Conservation (phyloP, 2,113 vertebrate species). For the Actenoides lindsayi region DNA sequence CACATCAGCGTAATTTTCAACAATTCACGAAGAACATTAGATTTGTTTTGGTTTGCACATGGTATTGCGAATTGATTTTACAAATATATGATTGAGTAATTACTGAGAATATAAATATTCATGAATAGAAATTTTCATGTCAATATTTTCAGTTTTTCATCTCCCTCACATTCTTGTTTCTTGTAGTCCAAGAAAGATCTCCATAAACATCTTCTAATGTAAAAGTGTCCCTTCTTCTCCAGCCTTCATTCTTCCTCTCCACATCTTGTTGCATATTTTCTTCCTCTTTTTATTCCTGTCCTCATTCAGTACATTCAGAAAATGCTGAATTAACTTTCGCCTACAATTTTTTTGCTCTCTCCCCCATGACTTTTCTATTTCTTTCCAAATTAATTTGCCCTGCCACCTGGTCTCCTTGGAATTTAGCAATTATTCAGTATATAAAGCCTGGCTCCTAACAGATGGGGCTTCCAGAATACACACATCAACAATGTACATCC, state of each 20-base stretch:
- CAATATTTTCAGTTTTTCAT: not conserved
- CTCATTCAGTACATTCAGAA: not conserved
- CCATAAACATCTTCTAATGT: not conserved
- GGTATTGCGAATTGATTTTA: not conserved
- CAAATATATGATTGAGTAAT: not conserved
- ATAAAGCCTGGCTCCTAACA: slow-evolving; percentile 54
- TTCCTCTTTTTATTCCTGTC: not conserved
- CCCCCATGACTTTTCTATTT: slow-evolving; percentile 16
- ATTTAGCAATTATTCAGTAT: slow-evolving; percentile 59
- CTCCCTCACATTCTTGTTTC: not conserved
- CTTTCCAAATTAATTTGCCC: slow-evolving; percentile 64
- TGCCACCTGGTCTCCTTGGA: slow-evolving; percentile 62
- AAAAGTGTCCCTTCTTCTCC: not conserved
- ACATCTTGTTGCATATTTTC: not conserved
- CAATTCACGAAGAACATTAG: not conserved
- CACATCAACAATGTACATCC: slow-evolving; percentile 44
- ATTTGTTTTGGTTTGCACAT: not conserved
- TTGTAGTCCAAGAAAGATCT: not conserved
- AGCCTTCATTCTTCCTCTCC: not conserved
- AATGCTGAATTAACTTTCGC: slow-evolving; percentile 42
- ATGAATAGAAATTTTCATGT: not conserved
- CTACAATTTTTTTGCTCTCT: not conserved
- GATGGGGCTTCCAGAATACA: slow-evolving; percentile 51
- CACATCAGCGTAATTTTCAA: not conserved
- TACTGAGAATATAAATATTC: not conserved